Conservation (phyloP, 1,140 invertebrate species). For the Hermetia illucens region DNA sequence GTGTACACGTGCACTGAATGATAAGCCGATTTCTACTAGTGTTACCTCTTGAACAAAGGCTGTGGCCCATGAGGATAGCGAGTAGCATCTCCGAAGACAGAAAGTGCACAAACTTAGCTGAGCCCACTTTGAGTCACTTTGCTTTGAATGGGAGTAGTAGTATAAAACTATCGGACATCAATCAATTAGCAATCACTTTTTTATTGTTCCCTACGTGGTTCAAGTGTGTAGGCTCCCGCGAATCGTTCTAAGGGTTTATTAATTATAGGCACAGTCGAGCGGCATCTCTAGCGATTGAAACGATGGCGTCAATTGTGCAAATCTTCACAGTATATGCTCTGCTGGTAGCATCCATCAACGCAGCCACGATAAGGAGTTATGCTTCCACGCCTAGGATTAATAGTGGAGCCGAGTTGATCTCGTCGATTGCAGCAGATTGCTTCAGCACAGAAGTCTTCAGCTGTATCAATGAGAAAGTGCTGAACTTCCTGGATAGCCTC, state of each 20-base stretch:
- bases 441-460: constrained; percentile 45
- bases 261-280: constrained; percentile 6
- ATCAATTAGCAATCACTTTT: constrained; percentile 16
- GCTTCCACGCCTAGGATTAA: constrained; percentile 34
- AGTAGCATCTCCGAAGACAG: no score
- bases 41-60: no score
- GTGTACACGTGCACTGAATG: no score
- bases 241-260: constrained; percentile 12
- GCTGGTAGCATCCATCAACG: constrained; percentile 28
- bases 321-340: constrained; percentile 28
- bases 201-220: constrained; percentile 28
- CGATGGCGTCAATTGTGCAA: constrained; percentile 21
- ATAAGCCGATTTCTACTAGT: no score
- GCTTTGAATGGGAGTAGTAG: constrained; percentile 28
- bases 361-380: constrained; percentile 37
- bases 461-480: constrained; percentile 57
- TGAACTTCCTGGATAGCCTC: constrained; percentile 54
- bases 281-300: constrained; percentile 3
- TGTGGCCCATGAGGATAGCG: no score
- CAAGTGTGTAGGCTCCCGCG: constrained; percentile 23
- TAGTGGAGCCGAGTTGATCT: constrained; percentile 49
- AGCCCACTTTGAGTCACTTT: no score
- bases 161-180: constrained; percentile 26
- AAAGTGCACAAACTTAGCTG: no score
- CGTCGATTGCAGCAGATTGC: constrained; percentile 55